Conservation (phyloP, 2,797 vertebrate genomes). For the Cryptoblepharus egeriae region DNA sequence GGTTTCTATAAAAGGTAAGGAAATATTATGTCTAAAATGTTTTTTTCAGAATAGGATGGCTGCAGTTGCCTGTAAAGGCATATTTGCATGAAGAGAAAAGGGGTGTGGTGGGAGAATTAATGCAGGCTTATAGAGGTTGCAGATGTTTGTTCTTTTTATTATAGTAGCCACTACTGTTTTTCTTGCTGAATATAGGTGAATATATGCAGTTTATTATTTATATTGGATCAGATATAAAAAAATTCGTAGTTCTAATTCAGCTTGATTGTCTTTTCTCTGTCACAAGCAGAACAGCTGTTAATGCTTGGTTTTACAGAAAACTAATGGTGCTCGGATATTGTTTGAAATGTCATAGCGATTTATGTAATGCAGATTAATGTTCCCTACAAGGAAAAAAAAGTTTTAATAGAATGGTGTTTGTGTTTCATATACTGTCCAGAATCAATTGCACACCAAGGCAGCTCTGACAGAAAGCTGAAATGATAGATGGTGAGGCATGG, state of each 20-base stretch:
- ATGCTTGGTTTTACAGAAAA: not conserved
- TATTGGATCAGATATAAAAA: constrained; percentile 31
- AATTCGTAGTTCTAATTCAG: constrained; percentile 5
- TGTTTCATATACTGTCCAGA: constrained; percentile 10
- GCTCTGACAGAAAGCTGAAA: constrained; percentile 53
- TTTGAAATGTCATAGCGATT: constrained; percentile 49
- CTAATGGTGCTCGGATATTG: constrained; percentile 31
- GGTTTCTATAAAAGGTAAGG: constrained; percentile 94
- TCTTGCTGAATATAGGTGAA: constrained; percentile 14
- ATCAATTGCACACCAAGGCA: constrained; percentile 33
- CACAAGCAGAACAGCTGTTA: not conserved
- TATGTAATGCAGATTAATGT: constrained; percentile 33
- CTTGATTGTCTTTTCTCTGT: not conserved
- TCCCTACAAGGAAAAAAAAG: constrained; percentile 28
- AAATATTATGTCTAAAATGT: constrained; percentile 40
- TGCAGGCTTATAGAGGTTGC: constrained; percentile 58
- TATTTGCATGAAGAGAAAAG: constrained; percentile 29
- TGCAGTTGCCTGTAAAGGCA: constrained; percentile 37
- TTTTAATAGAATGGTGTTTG: constrained; percentile 28
- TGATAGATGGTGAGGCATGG: constrained; percentile 62
- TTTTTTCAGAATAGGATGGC: constrained; percentile 38
- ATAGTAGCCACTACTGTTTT: constrained; percentile 28
- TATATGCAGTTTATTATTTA: constrained; percentile 32
- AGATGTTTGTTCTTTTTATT: constrained; percentile 34
- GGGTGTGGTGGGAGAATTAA: constrained; percentile 57